Evolutionary conservation across 2,888 invertebrate species (phyloP), one percentile per base, ranked within the genome.

Genomic region (Heliconius sara): DNA sequence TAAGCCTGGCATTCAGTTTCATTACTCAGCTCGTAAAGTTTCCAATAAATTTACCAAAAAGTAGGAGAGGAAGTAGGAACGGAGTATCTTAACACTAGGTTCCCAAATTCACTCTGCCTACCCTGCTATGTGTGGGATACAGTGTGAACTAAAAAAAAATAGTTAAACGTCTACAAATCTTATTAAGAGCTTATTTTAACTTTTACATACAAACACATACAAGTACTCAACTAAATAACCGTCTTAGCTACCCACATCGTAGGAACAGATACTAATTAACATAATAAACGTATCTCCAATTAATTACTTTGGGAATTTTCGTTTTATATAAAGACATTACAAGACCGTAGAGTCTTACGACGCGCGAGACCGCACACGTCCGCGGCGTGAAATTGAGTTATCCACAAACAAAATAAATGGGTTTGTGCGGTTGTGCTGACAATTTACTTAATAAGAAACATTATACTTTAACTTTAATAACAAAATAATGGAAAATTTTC

Each of bases 311-410:
- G 22, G 22, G 16, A 60, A 60, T 30, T 25, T 73, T 52, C 73
- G 27, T 65, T 75, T 75, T 27, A 75, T 39, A 63, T 65, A 43
- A 43, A 39, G 39, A 10, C 39, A 39, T 39, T 39, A 39, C 39
- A 39, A 60, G 34, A 16, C 39, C 30, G 52, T 30, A 52, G 60
- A 25, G 34, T 34, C 52, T 67, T 27, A 34, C 30, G 39, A 78
- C 63, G 71, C 43, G 34, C 39, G 39, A 27, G 57, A 34, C 67
- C 66, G 52, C 27, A 78, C 72, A 78, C 68, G 80, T 77, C 63
- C 77, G 70, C 70, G 27, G 77, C 77, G 77, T 80, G 80, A 75
- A 80, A 77, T 80, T 77, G 80, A 80, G 80, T 80, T 74, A 75
- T 70, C 77, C 63, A 57, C 80, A 72, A 78, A 80, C 77, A 77